These are phyloP conservation scores for Alectoris magna DNA, from an alignment of 2,797 vertebrate genomes.

Conservation along the genomic window DNA sequence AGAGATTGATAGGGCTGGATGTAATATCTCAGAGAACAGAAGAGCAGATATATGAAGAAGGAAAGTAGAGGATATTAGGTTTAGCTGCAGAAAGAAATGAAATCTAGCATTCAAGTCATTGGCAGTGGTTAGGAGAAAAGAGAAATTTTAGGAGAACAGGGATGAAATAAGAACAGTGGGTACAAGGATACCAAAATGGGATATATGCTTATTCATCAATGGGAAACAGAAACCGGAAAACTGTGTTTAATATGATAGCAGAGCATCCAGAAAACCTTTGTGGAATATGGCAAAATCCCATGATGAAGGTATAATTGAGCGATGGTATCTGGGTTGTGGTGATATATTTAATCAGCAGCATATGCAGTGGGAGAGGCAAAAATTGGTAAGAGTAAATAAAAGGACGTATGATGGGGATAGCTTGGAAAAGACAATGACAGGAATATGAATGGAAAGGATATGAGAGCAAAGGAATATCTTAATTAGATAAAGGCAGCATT, in stretches of 20 bases:
- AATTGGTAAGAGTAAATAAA: background rate
- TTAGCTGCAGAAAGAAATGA: background rate
- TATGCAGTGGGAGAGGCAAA: background rate
- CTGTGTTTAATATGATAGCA: background rate
- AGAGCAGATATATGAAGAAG: background rate
- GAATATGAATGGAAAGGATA: background rate
- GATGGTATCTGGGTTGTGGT: background rate
- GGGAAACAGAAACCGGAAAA: background rate
- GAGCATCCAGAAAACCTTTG: background rate
- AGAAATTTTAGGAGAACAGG: background rate
- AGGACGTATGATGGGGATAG: fast-evolving
- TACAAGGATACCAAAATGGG: background rate
- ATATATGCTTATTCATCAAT: fast-evolving
- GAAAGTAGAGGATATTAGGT: background rate
- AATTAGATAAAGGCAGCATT: background rate
- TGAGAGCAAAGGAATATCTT: background rate
- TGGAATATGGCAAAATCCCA: background rate
- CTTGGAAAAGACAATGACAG: background rate
- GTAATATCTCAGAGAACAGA: background rate
- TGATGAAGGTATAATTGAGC: background rate
- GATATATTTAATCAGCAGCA: background rate
- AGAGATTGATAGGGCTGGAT: background rate
- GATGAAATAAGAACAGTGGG: background rate
- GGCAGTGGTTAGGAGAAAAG: background rate
- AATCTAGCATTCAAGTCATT: background rate